Evolutionary conservation across 2,888 invertebrate genomes (phyloP), one percentile per base, ranked within the genome.

Genomic region (Cephus nigrinus): DNA sequence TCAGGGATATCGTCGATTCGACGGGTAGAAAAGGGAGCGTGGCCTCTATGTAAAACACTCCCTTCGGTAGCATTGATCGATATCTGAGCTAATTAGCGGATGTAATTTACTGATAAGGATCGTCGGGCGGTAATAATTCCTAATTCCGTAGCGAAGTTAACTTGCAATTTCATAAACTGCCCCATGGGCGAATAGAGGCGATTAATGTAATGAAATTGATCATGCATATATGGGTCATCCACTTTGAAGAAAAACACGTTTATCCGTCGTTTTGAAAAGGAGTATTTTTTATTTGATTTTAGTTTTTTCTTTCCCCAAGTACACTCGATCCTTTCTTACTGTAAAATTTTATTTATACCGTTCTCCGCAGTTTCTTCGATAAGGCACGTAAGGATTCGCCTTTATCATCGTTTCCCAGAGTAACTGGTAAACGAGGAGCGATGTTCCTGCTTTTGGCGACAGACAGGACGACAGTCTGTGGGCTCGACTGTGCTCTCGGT

Each of bases 301-400:
- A 23, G 2, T 23, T 55, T 23, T 9, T 2, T 5, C 9, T 55
- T 23, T 55, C 23, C 9, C 23, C 2, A 0, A 23, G 23, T 9
- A 55, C 0, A 55, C 23, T 2, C 23, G 23, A 55, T 55, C 55
- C 23, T 23, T 55, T 55, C 23, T 55, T 23, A 55, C 55, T 23
- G 5, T 9, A 2, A 55, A 82, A 84, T 85, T 81, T 83, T 82
- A 86, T 87, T 85, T 86, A 81, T 83, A 84, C 84, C 82, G 82
- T 82, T 83, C 76, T 75, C 78, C 55, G 73, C 76, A 80, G 75
- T 77, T 73, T 75, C 80, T 55, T 80, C 80, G 87, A 86, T 85
- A 86, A 84, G 83, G 80, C 84, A 84, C 84, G 84, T 84, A 71
- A 55, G 55, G 55, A 55, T 55, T 55, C 23, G 9, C 23, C 23